These are phyloP conservation scores for Zapus hudsonius DNA, from an alignment of 2,113 vertebrate species.

Conservation along the genomic window DNA sequence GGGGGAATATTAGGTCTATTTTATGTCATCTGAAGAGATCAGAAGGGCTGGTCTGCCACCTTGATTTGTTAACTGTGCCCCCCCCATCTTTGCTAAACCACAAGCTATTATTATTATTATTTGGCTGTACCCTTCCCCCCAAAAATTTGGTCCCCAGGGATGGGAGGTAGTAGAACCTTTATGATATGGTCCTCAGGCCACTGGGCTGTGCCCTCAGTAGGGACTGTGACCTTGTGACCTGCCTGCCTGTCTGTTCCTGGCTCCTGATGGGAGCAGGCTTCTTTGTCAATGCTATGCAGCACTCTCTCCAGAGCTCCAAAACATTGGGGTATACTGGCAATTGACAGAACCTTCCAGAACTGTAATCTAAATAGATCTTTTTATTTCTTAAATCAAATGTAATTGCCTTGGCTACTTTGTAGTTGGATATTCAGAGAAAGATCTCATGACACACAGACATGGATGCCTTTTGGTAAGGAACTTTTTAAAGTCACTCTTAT, in stretches of 20 bases:
- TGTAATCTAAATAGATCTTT: neutral
- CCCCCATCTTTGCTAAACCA: neutral
- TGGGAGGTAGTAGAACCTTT: no score
- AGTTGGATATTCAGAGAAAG: neutral
- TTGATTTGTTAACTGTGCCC: neutral
- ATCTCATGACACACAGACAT: neutral
- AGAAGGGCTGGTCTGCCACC: neutral
- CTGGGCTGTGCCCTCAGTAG: no score
- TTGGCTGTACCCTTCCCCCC: neutral
- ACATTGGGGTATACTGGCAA: neutral
- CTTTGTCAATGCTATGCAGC: neutral
- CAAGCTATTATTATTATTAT: no score
- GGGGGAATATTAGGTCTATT: neutral
- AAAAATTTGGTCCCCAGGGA: neutral
- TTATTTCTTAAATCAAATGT: neutral
- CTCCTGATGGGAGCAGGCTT: neutral
- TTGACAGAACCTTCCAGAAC: neutral
- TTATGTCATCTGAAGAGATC: neutral
- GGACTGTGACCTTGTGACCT: no score
- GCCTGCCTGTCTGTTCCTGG: neutral
- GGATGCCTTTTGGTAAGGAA: neutral
- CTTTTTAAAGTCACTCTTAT: neutral
- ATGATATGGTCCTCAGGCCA: neutral
- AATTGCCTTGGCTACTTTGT: neutral
- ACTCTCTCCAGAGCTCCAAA: neutral